Conservation (phyloP, 23 tunicate species). For the Pegea sp. region DNA sequence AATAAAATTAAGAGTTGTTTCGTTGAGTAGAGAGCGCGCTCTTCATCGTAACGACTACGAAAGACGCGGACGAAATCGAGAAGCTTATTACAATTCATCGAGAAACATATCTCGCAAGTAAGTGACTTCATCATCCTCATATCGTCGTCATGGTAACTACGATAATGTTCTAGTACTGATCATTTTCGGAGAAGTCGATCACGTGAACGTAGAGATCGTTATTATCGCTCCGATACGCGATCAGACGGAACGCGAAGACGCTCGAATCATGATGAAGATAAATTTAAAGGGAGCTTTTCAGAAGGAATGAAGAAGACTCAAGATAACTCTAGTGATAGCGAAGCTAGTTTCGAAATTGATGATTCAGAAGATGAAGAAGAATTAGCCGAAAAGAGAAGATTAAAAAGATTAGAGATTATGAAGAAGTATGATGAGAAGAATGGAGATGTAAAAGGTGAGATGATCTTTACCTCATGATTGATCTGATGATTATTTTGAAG, state of each 20-base stretch:
- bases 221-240: neutral
- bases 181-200: conserved; percentile 22
- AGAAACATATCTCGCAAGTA: too few relatives aligned
- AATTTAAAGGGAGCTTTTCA: conserved; percentile 72
- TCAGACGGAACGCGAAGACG: conserved; percentile 17
- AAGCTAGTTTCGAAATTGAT: conserved; percentile 4
- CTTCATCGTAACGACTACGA: too few relatives aligned
- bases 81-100: too few relatives aligned
- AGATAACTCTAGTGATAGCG: conserved; percentile 19
- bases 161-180: conserved; percentile 6
- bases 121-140: too few relatives aligned
- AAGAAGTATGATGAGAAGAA: conserved; percentile 68
- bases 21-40: too few relatives aligned
- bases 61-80: too few relatives aligned
- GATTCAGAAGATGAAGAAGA: conserved; percentile 65
- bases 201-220: conserved; percentile 9
- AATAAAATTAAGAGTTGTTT: too few relatives aligned
- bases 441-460: conserved; percentile 36
- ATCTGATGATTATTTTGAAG: too few relatives aligned
- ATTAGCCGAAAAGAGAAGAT: conserved; percentile 38
- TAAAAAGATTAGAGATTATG: conserved; percentile 37
- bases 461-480: too few relatives aligned
- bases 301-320: conserved; percentile 69
- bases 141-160: neutral
- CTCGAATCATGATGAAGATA: conserved; percentile 45